Percentiles rank a stretch among this genome's conserved stretches.
phyloP scores from a whole-genome alignment of 30 jellyfish, hydroid and myxozoan genomes.

The Catostylus mosaicus region DNA sequence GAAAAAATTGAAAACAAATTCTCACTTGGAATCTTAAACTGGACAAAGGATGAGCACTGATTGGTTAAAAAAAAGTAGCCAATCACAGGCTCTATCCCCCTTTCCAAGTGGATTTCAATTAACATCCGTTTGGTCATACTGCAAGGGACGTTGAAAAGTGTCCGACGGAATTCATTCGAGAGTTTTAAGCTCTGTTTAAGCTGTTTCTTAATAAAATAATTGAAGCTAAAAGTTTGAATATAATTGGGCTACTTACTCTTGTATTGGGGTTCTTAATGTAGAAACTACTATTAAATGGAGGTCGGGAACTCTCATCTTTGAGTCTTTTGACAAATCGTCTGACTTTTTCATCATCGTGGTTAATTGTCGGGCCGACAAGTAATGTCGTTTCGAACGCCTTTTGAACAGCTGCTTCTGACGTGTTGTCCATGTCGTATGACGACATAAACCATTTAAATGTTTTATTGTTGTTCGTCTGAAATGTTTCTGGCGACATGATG shows the following conservation, averaged over 20 bases:
- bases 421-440: background rate
- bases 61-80: too few species aligned
- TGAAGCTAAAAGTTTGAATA: background rate
- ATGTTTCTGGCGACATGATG: slow-evolving; percentile 42
- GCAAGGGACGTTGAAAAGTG: too few species aligned
- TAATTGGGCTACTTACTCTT: background rate
- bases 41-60: too few species aligned
- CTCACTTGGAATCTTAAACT: too few species aligned
- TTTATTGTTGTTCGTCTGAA: slow-evolving; percentile 2
- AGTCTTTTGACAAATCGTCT: slow-evolving; percentile 11
- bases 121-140: too few species aligned
- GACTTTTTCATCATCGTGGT: background rate
- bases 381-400: slow-evolving; percentile 49
- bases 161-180: too few species aligned
- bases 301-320: slow-evolving; percentile 16
- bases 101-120: too few species aligned
- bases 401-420: slow-evolving; percentile 12
- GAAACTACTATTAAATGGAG: slow-evolving; percentile 41
- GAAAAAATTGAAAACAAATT: too few species aligned
- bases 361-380: slow-evolving; percentile 57
- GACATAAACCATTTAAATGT: slow-evolving; percentile 71
- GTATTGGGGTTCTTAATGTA: background rate
- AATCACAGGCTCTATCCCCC: too few species aligned
- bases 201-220: too few species aligned
- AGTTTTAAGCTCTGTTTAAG: too few species aligned